Percentiles rank a stretch among this genome's conserved stretches.
These are phyloP conservation scores for Homalodisca vitripennis DNA, from an alignment of 1,140 invertebrate species.

Conservation along the genomic window DNA sequence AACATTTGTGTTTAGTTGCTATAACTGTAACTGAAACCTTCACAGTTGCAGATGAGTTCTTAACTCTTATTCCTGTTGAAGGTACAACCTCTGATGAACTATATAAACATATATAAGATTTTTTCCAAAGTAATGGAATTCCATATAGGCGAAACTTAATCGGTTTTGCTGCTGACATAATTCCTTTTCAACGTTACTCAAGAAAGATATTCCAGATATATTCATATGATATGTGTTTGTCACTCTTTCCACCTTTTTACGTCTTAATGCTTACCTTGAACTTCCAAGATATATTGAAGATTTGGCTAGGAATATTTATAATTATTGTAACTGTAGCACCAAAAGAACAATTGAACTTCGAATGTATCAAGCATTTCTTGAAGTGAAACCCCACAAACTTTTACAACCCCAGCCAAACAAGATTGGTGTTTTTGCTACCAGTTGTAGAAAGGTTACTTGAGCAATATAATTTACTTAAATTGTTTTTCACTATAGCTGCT, in stretches of 20 bases:
- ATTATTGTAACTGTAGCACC: constrained; percentile 29
- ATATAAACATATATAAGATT: too few species aligned
- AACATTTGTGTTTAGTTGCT: too few species aligned
- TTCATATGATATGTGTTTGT: constrained; percentile 39
- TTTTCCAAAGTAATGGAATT: too few species aligned
- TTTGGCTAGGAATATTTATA: constrained; percentile 31
- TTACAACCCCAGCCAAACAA: constrained; percentile 40
- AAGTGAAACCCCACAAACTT: constrained; percentile 39
- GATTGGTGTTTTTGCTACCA: constrained; percentile 43
- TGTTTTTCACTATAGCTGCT: constrained; percentile 37
- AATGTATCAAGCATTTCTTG: constrained; percentile 37
- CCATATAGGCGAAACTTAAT: constrained; percentile 25
- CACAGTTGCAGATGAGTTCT: too few species aligned
- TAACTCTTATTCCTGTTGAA: too few species aligned
- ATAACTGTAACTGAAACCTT: too few species aligned
- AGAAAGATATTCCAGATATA: constrained; percentile 26
- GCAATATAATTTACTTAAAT: constrained; percentile 40
- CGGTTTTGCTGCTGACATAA: constrained; percentile 34
- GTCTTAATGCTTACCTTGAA: constrained; percentile 28
- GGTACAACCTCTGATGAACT: too few species aligned
- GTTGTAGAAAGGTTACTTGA: constrained; percentile 42
- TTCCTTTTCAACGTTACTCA: constrained; percentile 24
- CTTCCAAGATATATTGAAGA: constrained; percentile 30
- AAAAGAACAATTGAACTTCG: constrained; percentile 31
- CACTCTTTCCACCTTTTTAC: constrained; percentile 36